These are phyloP conservation scores for Drosophila ironensis DNA, from an alignment of 1,140 invertebrate genomes.

Conservation along the genomic window DNA sequence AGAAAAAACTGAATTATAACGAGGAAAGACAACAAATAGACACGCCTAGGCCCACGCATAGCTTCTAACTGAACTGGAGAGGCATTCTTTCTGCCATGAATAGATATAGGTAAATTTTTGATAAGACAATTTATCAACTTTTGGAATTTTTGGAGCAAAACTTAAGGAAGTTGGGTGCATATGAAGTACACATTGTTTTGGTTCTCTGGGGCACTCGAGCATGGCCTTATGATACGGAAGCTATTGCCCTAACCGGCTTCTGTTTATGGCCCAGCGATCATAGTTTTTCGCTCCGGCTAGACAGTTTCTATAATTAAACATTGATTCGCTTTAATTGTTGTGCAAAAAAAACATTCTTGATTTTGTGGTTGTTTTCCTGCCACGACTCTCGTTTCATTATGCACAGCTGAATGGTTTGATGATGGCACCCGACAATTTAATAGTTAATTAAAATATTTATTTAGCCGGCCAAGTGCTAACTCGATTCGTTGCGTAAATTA, in stretches of 20 bases:
- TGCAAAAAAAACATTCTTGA: conserved; percentile 9
- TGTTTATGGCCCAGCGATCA: conserved; percentile 1
- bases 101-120: conserved; percentile 2
- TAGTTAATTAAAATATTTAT: conserved; percentile 35
- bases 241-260: not conserved
- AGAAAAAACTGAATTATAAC: conserved; percentile 10
- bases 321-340: not conserved
- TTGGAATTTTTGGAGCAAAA: too few species aligned
- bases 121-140: conserved; percentile 36
- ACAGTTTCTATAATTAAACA: conserved; percentile 34
- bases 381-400: not conserved
- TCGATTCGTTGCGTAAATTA: conserved; percentile 35
- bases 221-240: conserved; percentile 8
- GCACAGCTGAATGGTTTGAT: conserved; percentile 8
- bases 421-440: not conserved
- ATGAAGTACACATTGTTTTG: conserved; percentile 2
- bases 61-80: conserved; percentile 7
- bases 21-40: conserved; percentile 14
- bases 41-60: conserved; percentile 32
- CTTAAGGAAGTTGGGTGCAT: not conserved
- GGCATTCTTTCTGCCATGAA: not conserved
- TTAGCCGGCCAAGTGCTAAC: conserved; percentile 27
- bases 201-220: conserved; percentile 10
- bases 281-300: not conserved
- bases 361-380: conserved; percentile 18